phyloP scores from a whole-genome alignment of 2,888 invertebrate genomes.

The Corbicula japonica region DNA sequence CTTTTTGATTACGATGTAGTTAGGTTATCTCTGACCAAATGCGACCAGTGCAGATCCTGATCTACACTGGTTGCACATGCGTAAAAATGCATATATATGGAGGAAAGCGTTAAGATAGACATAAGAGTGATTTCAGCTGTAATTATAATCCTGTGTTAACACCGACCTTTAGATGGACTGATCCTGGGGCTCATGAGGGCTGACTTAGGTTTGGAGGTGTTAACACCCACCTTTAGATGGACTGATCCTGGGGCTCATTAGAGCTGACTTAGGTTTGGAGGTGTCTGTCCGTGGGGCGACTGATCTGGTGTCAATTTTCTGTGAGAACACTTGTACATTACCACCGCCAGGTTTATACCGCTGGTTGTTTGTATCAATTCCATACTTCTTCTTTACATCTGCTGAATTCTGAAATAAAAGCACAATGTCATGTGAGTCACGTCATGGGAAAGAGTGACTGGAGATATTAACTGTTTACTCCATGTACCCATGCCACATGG shows the following conservation, averaged over 20 bases:
- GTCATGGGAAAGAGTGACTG: too few relatives aligned
- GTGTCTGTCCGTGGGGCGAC: slow-evolving; percentile 68
- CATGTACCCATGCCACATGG: too few relatives aligned
- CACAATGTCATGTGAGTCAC: too few relatives aligned
- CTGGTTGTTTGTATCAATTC: slow-evolving; percentile 71
- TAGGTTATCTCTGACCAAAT: too few relatives aligned
- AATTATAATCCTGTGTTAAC: too few relatives aligned
- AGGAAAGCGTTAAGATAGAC: too few relatives aligned
- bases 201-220: slow-evolving; percentile 61
- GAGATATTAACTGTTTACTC: too few relatives aligned
- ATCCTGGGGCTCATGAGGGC: slow-evolving; percentile 40
- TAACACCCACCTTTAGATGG: slow-evolving; percentile 41
- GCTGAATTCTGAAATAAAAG: slow-evolving; percentile 65
- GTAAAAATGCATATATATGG: too few relatives aligned
- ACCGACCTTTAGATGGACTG: slow-evolving; percentile 42
- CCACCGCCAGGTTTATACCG: slow-evolving; percentile 76
- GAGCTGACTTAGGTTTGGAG: slow-evolving; percentile 57
- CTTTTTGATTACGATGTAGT: too few relatives aligned
- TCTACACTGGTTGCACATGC: too few relatives aligned
- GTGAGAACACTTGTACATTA: slow-evolving; percentile 70
- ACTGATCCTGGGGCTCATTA: slow-evolving; percentile 43
- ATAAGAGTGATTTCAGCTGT: too few relatives aligned
- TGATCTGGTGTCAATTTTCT: slow-evolving; percentile 71
- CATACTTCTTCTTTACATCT: slow-evolving; percentile 72
- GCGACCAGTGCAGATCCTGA: too few relatives aligned